Percentiles rank a stretch among this genome's conserved stretches.
Conservation (phyloP, 2,888 invertebrate species). For the Watsonalla binaria region DNA sequence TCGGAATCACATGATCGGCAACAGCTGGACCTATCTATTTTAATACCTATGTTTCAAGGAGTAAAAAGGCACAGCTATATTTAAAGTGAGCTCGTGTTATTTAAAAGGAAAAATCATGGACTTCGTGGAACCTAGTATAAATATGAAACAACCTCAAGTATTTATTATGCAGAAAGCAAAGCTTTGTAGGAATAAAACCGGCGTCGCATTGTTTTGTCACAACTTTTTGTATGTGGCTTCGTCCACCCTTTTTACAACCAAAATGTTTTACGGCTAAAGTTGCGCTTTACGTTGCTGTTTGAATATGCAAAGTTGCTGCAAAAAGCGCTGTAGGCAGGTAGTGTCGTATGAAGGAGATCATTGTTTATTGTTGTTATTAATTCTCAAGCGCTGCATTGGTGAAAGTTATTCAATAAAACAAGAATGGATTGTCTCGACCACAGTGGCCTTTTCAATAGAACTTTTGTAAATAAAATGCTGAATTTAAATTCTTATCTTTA, state of each 20-base stretch:
- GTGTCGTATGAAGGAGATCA: constrained; percentile 13
- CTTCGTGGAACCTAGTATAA: neutral
- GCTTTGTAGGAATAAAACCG: constrained; percentile 27
- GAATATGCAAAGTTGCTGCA: constrained; percentile 36
- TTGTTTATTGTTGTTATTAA: constrained; percentile 14
- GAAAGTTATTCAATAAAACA: neutral
- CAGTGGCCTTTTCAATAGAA: neutral
- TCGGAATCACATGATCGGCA: too few relatives aligned
- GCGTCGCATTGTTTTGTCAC: constrained; percentile 34
- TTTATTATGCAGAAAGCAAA: constrained; percentile 22
- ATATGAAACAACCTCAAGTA: constrained; percentile 17
- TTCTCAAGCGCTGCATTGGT: neutral
- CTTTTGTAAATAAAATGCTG: too few relatives aligned
- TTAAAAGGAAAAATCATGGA: too few relatives aligned
- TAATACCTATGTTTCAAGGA: too few relatives aligned
- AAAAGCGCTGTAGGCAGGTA: constrained; percentile 22
- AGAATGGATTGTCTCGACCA: too few relatives aligned
- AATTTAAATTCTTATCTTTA: too few relatives aligned
- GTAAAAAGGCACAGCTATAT: too few relatives aligned
- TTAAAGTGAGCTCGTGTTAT: too few relatives aligned
- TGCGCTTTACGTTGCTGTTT: constrained; percentile 29
- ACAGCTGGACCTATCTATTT: too few relatives aligned
- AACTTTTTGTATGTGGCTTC: constrained; percentile 40
- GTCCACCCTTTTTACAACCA: constrained; percentile 28
- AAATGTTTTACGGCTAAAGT: constrained; percentile 46